Base-by-base conservation (phyloP, 2,113 vertebrate genomes). In the Catagonus wagneri region DNA sequence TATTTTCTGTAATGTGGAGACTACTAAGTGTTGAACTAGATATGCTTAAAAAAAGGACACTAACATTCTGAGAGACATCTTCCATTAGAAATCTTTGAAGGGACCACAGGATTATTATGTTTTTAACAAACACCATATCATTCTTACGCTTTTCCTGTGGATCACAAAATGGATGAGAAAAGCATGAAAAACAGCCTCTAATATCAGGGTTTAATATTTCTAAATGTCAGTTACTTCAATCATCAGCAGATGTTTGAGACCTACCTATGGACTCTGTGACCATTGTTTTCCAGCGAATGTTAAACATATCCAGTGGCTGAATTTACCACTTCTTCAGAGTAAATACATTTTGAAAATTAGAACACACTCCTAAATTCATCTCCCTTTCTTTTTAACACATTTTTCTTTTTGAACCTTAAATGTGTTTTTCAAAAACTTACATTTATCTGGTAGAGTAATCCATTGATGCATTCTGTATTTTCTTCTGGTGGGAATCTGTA, bases 21-120 rank as follows among this genome's bases (percentile, higher is more conserved):
- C 39, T 92, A 96, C 95, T 95, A 96, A 96, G 29, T 93, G 20
- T 78, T 95, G 84, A 94, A 79, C 10, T 90, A 65, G 34, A 93
- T 34, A 1, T 52, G 19, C 23, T 96, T 95, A 17, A 61, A 89
- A 91, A 94, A 90, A 76, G 27, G 23, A 76, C n/a, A 71, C 44
- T 84, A 90, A 74, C 34, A 50, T 80, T 83, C 32, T 61, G 17
- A 34, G 3, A 92, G 32, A 72, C n/a, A 90, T 80, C 65, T 96
- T 74, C n/a, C 17, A 81, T 90, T 89, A 88, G 22, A 93, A 65
- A 0, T 52, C 16, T 71, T 92, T 79, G 34, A 88, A 93, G 68
- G 19, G 29, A 87, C n/a, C 14, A 58, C 7, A 65, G 15, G 17
- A 92, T 87, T 65, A 85, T 56, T 87, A 75, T 66, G 54, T 61